Evolutionary conservation across 2,888 invertebrate species (phyloP).

Genomic region (Dryocosmus kuriphilus): DNA sequence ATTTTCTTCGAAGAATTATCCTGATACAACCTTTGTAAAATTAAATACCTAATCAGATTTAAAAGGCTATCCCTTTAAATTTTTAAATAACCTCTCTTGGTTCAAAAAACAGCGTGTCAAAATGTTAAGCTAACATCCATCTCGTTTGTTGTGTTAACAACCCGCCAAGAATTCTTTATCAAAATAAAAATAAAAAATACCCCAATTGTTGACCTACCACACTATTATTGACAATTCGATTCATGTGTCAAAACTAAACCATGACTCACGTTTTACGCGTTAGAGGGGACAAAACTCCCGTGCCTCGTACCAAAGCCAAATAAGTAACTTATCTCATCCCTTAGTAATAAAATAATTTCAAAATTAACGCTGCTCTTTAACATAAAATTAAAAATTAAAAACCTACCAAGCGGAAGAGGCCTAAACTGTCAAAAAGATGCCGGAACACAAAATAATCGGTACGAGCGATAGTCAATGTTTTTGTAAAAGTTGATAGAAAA

Average conservation of each 20-base stretch:
- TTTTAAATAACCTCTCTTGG: not conserved
- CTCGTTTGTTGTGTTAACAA: too few relatives aligned
- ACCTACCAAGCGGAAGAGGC: not conserved
- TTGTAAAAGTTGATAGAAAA: conserved; percentile 7
- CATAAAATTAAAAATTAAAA: not conserved
- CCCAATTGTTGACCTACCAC: conserved; percentile 16
- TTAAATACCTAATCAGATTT: not conserved
- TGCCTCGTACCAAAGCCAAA: not conserved
- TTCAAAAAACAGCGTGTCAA: not conserved
- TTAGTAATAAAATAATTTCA: not conserved
- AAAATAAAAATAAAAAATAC: not conserved
- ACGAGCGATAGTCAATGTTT: not conserved
- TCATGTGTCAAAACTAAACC: conserved; percentile 33
- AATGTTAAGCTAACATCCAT: not conserved
- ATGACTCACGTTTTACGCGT: not conserved
- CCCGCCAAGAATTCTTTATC: not conserved
- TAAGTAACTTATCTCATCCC: not conserved
- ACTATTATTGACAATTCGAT: conserved; percentile 17
- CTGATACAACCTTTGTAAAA: too few relatives aligned
- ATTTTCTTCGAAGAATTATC: too few relatives aligned
- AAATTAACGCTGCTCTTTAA: not conserved
- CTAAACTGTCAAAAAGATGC: conserved; percentile 8
- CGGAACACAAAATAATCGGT: not conserved
- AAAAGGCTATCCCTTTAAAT: not conserved
- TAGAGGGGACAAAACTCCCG: not conserved